Evolutionary conservation across 2,113 vertebrate genomes (phyloP).

Genomic region (Prionailurus viverrinus): DNA sequence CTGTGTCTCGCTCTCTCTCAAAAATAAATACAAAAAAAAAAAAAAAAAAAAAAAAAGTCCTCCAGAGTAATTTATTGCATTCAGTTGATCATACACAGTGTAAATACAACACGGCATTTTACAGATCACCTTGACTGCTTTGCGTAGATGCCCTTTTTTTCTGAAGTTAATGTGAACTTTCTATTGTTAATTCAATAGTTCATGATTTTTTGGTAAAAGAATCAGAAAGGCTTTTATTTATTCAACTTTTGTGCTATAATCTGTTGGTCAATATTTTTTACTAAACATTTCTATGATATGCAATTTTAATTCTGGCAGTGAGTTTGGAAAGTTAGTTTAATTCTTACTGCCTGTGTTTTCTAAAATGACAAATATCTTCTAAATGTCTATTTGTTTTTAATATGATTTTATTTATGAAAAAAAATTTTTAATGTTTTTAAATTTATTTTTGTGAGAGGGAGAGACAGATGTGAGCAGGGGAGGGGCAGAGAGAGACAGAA

Average conservation of each 20-base stretch:
- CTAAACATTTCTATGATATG: conserved; percentile 49
- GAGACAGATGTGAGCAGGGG: too few species aligned
- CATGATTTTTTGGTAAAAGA: conserved; percentile 68
- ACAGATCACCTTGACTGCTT: conserved; percentile 73
- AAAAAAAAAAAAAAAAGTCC: background rate
- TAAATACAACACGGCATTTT: conserved; percentile 68
- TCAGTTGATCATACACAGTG: conserved; percentile 27
- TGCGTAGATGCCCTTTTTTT: conserved; percentile 89
- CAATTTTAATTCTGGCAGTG: conserved; percentile 63
- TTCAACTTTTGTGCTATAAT: conserved; percentile 74
- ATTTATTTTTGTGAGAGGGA: too few species aligned
- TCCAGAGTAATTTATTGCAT: conserved; percentile 30
- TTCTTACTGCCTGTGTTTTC: conserved; percentile 64
- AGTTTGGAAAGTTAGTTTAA: conserved; percentile 65
- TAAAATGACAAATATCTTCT: conserved; percentile 55
- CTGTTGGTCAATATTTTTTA: conserved; percentile 69
- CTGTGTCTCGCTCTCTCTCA: too few species aligned
- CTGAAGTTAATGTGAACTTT: conserved; percentile 77
- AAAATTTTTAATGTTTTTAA: too few species aligned
- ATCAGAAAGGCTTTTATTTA: conserved; percentile 78
- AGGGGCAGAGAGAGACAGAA: too few species aligned
- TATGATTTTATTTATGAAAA: background rate
- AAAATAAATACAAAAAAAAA: too few species aligned
- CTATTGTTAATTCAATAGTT: conserved; percentile 79
- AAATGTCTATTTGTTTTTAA: conserved; percentile 42